A percentile compares a stretch with the other conserved stretches of the same genome.
phyloP scores from a whole-genome alignment of 2,888 invertebrate genomes.

The Stegophylla sp. region DNA sequence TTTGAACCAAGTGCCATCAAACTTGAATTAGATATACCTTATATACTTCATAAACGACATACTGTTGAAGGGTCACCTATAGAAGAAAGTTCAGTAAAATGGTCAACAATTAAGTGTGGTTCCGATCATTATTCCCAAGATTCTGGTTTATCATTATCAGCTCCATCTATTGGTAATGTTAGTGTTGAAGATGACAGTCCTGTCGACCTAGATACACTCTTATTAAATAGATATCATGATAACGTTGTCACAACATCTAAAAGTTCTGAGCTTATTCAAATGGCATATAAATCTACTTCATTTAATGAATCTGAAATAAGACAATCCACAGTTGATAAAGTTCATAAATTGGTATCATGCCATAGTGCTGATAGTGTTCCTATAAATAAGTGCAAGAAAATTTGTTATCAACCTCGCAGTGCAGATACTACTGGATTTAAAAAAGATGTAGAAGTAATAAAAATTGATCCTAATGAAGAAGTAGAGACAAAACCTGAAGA shows the following conservation, averaged over 20 bases:
- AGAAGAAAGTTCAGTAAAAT: conserved; percentile 46
- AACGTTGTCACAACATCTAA: conserved; percentile 61
- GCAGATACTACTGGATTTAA: conserved; percentile 47
- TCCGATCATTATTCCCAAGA: conserved; percentile 62
- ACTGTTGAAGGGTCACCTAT: conserved; percentile 84
- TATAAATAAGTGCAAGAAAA: conserved; percentile 34
- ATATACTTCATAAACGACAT: conserved; percentile 83
- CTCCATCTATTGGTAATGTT: conserved; percentile 61
- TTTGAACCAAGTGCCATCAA: conserved; percentile 74
- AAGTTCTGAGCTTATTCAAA: conserved; percentile 60
- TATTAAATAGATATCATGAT: conserved; percentile 59
- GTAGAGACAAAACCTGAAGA: conserved; percentile 58
- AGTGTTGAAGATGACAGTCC: conserved; percentile 62
- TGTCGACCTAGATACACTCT: conserved; percentile 58
- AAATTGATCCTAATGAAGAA: conserved; percentile 62
- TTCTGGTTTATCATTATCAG: conserved; percentile 62
- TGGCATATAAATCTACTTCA: conserved; percentile 51
- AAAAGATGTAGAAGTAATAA: conserved; percentile 62
- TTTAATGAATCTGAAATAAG: conserved; percentile 47
- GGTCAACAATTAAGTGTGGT: conserved; percentile 43
- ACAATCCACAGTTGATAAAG: conserved; percentile 24
- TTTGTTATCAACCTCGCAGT: conserved; percentile 49
- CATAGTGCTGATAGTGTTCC: conserved; percentile 62
- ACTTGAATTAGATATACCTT: conserved; percentile 79
- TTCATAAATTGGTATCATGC: conserved; percentile 41